phyloP scores from a whole-genome alignment of 2,113 vertebrate species.

The Poecile atricapillus region DNA sequence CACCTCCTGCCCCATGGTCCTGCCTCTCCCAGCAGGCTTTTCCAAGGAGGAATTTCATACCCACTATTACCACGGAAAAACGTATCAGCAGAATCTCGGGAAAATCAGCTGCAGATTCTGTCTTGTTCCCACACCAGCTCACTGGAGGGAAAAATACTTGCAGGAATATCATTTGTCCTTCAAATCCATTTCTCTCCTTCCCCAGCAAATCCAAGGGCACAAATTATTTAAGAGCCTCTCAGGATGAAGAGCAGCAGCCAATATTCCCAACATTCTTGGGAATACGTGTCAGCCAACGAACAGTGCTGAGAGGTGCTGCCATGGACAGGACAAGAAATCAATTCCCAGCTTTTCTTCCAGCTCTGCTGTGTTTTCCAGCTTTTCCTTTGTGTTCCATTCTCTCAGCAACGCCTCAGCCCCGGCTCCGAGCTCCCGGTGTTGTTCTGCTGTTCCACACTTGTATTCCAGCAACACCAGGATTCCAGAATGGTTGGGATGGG shows the following conservation, averaged over 20 bases:
- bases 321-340: not conserved
- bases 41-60: not conserved
- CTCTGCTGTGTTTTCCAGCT: fast-evolving
- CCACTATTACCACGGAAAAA: not conserved
- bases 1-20: not conserved
- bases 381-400: not conserved
- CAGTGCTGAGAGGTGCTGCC: not conserved
- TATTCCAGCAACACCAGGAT: not conserved
- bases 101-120: not conserved
- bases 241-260: not conserved
- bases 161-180: not conserved
- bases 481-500: not conserved
- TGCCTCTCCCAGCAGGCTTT: not conserved
- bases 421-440: fast-evolving
- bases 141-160: not conserved
- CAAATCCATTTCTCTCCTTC: not conserved
- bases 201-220: not conserved
- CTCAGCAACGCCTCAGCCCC: not conserved
- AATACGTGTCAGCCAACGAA: not conserved
- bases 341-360: not conserved
- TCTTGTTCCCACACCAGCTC: not conserved
- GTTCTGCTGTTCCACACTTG: fast-evolving
- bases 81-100: not conserved
- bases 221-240: not conserved
- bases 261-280: not conserved